Evolutionary conservation across 2,888 invertebrate species (phyloP).

Genomic region (Andricus curvator): DNA sequence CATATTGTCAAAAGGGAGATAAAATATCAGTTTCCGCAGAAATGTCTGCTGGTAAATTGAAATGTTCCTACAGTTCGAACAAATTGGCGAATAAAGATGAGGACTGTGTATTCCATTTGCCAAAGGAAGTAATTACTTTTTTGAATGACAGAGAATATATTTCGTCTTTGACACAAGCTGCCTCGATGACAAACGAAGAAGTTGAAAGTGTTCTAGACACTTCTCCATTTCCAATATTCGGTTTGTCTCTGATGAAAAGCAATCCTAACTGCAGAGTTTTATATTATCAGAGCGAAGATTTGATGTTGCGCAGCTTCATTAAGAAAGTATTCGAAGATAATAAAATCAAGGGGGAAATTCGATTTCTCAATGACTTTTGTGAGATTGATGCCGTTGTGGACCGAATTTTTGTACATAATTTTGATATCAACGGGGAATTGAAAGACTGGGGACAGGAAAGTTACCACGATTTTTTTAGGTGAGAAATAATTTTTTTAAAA

Average conservation of each 20-base stretch:
- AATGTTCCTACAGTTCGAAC: slow-evolving; percentile 68
- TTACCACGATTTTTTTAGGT: slow-evolving; percentile 63
- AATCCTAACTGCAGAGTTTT: slow-evolving; percentile 76
- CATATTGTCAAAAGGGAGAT: slow-evolving; percentile 52
- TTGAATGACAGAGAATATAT: slow-evolving; percentile 78
- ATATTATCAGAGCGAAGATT: slow-evolving; percentile 77
- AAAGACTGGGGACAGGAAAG: slow-evolving; percentile 70
- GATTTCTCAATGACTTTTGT: slow-evolving; percentile 75
- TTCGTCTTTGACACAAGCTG: slow-evolving; percentile 75
- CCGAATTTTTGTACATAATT: slow-evolving; percentile 80
- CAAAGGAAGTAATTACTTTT: slow-evolving; percentile 64
- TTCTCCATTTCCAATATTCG: slow-evolving; percentile 83
- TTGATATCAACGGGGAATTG: slow-evolving; percentile 82
- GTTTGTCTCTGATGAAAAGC: slow-evolving; percentile 81
- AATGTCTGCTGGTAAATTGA: slow-evolving; percentile 62
- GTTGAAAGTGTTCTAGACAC: slow-evolving; percentile 80
- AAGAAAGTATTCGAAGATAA: slow-evolving; percentile 78
- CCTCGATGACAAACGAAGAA: slow-evolving; percentile 71
- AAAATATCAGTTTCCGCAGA: slow-evolving; percentile 59
- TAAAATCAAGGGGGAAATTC: slow-evolving; percentile 76
- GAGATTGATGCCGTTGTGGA: slow-evolving; percentile 76
- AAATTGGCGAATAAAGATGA: slow-evolving; percentile 73
- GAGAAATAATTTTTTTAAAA: neutral
- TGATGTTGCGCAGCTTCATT: slow-evolving; percentile 77
- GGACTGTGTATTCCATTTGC: slow-evolving; percentile 77